Evolutionary conservation across 2,888 invertebrate species (phyloP).

Genomic region (Andrena bucephala): DNA sequence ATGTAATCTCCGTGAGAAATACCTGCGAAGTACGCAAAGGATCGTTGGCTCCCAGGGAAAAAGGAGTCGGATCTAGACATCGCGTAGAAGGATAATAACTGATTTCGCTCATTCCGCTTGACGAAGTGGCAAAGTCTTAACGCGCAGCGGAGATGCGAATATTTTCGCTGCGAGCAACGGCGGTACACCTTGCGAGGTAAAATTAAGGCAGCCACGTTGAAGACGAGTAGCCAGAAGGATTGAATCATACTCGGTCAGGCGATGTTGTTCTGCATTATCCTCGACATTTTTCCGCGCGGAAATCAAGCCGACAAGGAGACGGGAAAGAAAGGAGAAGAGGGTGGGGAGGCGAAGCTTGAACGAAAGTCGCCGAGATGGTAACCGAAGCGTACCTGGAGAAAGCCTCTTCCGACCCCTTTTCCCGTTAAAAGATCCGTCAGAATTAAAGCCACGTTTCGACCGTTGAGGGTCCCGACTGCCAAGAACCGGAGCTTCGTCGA

Average conservation of each 20-base stretch:
- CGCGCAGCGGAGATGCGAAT: conserved; percentile 3
- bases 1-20: not conserved
- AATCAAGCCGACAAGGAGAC: conserved; percentile 50
- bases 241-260: conserved; percentile 49
- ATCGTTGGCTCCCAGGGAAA: not conserved
- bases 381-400: conserved; percentile 43
- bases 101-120: conserved; percentile 52
- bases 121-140: conserved; percentile 46
- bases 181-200: conserved; percentile 30
- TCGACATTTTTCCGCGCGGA: conserved; percentile 53
- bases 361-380: conserved; percentile 41
- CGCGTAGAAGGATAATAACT: conserved; percentile 45
- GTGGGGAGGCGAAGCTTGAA: conserved; percentile 14
- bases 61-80: not conserved
- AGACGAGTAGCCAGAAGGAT: conserved; percentile 55
- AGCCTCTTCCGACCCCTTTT: conserved; percentile 32
- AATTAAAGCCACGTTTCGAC: conserved; percentile 61
- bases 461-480: conserved; percentile 3
- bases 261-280: conserved; percentile 59
- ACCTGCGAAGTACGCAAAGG: not conserved
- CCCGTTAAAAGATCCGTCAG: conserved; percentile 53
- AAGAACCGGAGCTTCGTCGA: conserved; percentile 23
- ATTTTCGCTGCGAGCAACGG: conserved; percentile 22
- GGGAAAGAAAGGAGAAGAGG: conserved; percentile 29
- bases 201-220: conserved; percentile 41